A percentile compares a stretch with the other conserved stretches of the same genome.
Conservation (phyloP, 2,113 vertebrate genomes). For the Phylloscopus whistleri region DNA sequence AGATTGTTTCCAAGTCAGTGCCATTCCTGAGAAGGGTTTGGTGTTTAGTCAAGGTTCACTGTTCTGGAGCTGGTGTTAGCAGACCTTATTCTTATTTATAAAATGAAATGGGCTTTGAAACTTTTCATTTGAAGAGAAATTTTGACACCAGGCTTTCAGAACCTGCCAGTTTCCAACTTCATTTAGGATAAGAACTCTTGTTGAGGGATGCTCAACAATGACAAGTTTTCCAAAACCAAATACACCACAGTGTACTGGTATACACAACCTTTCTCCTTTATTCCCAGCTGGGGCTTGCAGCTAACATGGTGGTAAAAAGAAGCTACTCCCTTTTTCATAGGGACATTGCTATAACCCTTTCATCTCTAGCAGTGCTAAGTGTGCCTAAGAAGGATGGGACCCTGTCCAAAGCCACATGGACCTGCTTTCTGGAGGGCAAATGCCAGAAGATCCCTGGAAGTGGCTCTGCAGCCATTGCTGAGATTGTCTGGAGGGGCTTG, state of each 20-base stretch:
- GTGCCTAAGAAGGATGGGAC: not conserved
- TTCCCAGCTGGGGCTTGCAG: not conserved
- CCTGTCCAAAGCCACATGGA: rapidly evolving
- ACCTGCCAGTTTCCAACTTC: not conserved
- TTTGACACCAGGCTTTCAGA: not conserved
- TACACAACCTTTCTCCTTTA: not conserved
- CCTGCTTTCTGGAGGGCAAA: not conserved
- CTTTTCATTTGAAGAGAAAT: not conserved
- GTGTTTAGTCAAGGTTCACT: not conserved
- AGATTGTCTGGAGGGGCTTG: not conserved
- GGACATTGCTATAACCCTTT: not conserved
- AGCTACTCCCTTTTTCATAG: not conserved
- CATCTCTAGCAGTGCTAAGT: not conserved
- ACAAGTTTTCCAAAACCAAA: not conserved
- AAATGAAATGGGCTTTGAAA: not conserved
- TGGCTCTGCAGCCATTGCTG: not conserved
- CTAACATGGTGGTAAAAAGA: not conserved
- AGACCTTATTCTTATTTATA: not conserved
- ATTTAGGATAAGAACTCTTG: not conserved
- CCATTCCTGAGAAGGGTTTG: not conserved
- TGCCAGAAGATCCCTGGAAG: not conserved
- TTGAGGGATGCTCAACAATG: not conserved
- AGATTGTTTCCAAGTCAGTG: slow-evolving; percentile 22
- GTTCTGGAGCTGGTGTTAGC: not conserved
- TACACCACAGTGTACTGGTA: not conserved